These are phyloP conservation scores for Andrena minutula DNA, from an alignment of 2,888 invertebrate genomes.

Conservation along the genomic window DNA sequence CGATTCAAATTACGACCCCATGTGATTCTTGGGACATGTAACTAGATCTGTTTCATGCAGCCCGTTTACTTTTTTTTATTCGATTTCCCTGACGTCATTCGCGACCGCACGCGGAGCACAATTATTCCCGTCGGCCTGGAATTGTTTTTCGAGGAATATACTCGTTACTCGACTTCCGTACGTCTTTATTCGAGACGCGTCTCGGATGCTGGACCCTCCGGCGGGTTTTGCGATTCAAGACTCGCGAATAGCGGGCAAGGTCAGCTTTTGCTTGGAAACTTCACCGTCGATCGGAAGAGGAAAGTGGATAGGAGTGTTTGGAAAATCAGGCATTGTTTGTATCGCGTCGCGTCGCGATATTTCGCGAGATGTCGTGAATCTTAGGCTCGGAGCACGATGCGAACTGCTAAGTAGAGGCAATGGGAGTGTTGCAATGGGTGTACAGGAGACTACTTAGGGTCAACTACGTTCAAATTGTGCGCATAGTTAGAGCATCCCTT, in stretches of 20 bases:
- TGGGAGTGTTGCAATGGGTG: no score
- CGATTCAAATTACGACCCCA: not conserved
- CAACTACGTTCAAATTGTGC: no score
- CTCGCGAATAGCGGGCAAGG: not conserved
- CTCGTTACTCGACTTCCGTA: not conserved
- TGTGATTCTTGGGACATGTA: not conserved
- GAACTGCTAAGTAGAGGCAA: no score
- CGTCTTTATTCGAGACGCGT: not conserved
- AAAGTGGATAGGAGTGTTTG: not conserved
- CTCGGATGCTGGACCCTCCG: not conserved
- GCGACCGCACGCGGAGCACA: not conserved
- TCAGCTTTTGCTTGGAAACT: not conserved
- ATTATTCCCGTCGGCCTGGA: not conserved
- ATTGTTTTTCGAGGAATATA: not conserved
- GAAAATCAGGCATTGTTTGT: not conserved
- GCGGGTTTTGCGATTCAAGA: not conserved
- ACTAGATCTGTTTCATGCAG: no score
- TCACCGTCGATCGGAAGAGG: not conserved
- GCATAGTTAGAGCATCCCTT: no score
- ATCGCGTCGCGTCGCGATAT: no score
- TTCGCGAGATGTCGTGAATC: no score
- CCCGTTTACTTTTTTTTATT: not conserved
- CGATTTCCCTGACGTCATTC: not conserved
- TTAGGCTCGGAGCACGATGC: no score
- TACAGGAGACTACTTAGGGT: no score